Evolutionary conservation across 2,888 invertebrate genomes (phyloP).

Genomic region (Hetaerina titia): DNA sequence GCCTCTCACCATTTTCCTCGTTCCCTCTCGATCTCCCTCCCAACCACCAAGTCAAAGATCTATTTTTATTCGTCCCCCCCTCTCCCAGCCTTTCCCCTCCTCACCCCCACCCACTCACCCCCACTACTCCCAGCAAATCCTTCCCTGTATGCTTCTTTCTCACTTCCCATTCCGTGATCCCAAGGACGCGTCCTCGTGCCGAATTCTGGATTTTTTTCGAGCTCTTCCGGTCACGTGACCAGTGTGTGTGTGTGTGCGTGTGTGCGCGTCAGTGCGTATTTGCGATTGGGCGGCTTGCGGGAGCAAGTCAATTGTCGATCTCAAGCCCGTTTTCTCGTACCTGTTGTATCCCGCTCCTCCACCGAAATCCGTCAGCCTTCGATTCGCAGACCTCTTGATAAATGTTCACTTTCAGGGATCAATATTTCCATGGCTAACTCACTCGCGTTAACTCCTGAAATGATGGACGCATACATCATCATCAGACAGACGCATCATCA

Average conservation of each 20-base stretch:
- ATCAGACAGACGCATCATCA: too few species aligned
- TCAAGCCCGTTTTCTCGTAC: not conserved
- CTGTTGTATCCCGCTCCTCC: not conserved
- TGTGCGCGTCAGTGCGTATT: not conserved
- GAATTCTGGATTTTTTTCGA: constrained; percentile 51
- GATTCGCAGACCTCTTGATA: too few species aligned
- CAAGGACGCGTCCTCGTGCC: constrained; percentile 66
- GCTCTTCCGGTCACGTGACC: not conserved
- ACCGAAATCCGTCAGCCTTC: too few species aligned
- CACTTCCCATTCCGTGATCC: not conserved
- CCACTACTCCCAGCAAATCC: not conserved
- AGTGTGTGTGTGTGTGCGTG: not conserved
- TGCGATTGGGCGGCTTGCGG: not conserved
- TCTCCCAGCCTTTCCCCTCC: not conserved
- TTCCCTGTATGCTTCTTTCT: not conserved
- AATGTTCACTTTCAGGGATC: too few species aligned
- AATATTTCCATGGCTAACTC: too few species aligned
- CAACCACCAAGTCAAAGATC: not conserved
- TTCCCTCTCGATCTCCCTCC: not conserved
- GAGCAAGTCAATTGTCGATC: not conserved
- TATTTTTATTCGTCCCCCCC: not conserved
- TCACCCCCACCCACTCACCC: not conserved
- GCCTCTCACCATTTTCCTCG: not conserved
- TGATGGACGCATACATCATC: too few species aligned
- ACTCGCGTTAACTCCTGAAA: too few species aligned